Evolutionary conservation across 2,888 invertebrate genomes (phyloP).

Genomic region (Meiosimyza decipiens): DNA sequence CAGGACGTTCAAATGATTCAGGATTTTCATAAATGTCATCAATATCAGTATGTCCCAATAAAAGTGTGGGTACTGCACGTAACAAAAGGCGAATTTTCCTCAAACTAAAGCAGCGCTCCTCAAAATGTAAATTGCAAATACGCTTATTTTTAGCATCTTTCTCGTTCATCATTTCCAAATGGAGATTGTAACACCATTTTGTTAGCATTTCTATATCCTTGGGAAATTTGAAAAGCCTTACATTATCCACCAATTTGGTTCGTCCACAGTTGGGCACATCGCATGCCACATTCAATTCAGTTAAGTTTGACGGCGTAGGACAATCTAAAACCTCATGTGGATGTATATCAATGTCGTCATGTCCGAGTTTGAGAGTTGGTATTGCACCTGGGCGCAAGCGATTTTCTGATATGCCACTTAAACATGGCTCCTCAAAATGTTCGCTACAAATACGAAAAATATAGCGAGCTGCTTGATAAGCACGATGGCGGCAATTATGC

Average conservation of each 20-base stretch:
- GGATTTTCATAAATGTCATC: constrained; percentile 50
- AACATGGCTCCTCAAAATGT: constrained; percentile 51
- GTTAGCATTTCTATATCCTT: constrained; percentile 33
- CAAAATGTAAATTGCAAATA: constrained; percentile 57
- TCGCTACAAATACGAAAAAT: constrained; percentile 52
- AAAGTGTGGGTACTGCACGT: constrained; percentile 54
- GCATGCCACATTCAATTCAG: constrained; percentile 35
- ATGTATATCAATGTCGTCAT: constrained; percentile 24
- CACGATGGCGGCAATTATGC: constrained; percentile 53
- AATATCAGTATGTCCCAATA: constrained; percentile 48
- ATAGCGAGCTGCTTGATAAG: constrained; percentile 54
- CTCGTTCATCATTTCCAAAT: constrained; percentile 34
- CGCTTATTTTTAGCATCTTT: constrained; percentile 20
- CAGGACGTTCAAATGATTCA: constrained; percentile 35
- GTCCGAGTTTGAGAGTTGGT: constrained; percentile 50
- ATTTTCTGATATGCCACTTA: constrained; percentile 40
- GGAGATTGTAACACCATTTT: constrained; percentile 55
- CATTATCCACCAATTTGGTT: constrained; percentile 35
- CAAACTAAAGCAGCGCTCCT: constrained; percentile 49
- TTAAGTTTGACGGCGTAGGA: background rate
- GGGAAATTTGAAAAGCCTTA: constrained; percentile 44
- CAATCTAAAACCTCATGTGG: constrained; percentile 6
- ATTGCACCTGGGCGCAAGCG: constrained; percentile 47
- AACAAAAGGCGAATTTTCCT: constrained; percentile 40
- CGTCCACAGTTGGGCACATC: constrained; percentile 40